Base-by-base conservation (phyloP, 1,140 invertebrate species). In the Euwallacea similis region DNA sequence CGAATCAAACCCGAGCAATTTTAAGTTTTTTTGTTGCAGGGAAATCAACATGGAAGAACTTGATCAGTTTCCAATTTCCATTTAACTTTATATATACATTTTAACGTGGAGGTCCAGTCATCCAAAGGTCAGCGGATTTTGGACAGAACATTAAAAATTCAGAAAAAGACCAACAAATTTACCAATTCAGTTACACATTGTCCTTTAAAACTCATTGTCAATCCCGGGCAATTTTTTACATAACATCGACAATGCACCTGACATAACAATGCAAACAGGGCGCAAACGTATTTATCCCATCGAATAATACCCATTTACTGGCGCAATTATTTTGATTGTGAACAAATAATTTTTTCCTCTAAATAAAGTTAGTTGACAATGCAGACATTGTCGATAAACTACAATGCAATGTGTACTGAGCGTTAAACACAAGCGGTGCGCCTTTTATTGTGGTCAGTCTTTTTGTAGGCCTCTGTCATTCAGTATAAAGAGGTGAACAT, bases 331-430 rank as follows among this genome's bases (percentile, higher is more conserved):
- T 71, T 69, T 56, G 71, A 75, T 72, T 73, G 47, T 67, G 42
- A 62, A 71, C 69, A 71, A 73, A 65, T 59, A 62, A 61, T 69
- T 75, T 75, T 75, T 75, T 72, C 70, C 72, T 59, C 64, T 68
- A 76, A 76, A 77, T 63, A 69, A 60, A 78, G 76, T 70, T 62
- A 67, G 63, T 53, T 55, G 59, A 78, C 77, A 79, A 78, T 77
- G 62, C 71, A 41, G 62, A 69, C 72, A 78, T 78, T 78, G 76
- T 79, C 74, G 68, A 75, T 77, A 66, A n/a, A 78, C 75, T 71
- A 78, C 76, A 79, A 80, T 76, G 74, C 74, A 73, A 78, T 79
- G 79, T 78, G 78, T 80, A 79, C 72, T 73, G 75, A 77, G 75
- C 78, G 74, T 76, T 79, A 77, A 77, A 76, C 71, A 71, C 71